A percentile compares a stretch with the other conserved stretches of the same genome.
phyloP scores from a whole-genome alignment of 2,113 vertebrate genomes.

The Ranitomeya variabilis region DNA sequence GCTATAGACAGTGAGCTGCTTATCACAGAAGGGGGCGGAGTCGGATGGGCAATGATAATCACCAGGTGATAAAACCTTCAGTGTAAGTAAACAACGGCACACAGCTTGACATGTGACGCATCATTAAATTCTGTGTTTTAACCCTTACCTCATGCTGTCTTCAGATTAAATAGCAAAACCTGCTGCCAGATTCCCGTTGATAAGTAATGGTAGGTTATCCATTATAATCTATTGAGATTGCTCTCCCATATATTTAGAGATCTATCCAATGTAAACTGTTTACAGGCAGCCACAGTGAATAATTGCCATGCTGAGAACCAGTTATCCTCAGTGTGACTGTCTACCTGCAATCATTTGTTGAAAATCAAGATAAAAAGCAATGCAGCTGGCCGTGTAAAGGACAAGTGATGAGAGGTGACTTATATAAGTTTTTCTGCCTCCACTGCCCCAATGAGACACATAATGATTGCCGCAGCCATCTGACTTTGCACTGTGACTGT shows the following conservation, averaged over 20 bases:
- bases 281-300: conserved; percentile 20
- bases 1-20: too few relatives aligned
- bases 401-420: conserved; percentile 40
- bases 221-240: not conserved
- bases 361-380: conserved; percentile 27
- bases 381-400: conserved; percentile 14
- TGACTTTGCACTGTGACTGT: not conserved
- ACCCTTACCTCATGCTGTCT: too few relatives aligned
- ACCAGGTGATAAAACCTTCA: too few relatives aligned
- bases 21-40: too few relatives aligned
- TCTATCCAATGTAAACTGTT: not conserved
- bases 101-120: too few relatives aligned
- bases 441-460: conserved; percentile 14
- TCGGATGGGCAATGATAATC: too few relatives aligned
- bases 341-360: conserved; percentile 25
- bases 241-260: not conserved
- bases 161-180: too few relatives aligned
- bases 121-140: too few relatives aligned
- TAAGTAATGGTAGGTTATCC: not conserved
- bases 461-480: conserved; percentile 35
- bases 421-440: conserved; percentile 5
- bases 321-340: conserved; percentile 33
- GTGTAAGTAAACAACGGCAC: too few relatives aligned
- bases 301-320: conserved; percentile 36
- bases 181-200: not conserved